These are phyloP conservation scores for Drosophila trichaetosa DNA, from an alignment of 2,888 invertebrate genomes.

Conservation along the genomic window DNA sequence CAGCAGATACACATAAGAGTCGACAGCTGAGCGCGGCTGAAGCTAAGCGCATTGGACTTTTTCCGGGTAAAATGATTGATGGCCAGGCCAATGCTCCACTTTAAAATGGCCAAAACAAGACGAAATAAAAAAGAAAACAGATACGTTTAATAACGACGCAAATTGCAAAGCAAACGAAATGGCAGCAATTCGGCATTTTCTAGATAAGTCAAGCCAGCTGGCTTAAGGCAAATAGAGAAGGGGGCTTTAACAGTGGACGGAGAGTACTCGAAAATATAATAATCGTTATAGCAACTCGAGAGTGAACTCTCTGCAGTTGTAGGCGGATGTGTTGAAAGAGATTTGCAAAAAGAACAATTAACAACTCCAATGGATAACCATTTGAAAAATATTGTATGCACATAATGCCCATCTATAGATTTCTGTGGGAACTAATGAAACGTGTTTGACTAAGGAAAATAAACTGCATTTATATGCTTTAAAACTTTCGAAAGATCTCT, in stretches of 20 bases:
- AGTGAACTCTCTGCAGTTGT: neutral
- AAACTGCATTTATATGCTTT: slow-evolving; percentile 20
- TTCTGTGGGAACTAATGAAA: slow-evolving; percentile 6
- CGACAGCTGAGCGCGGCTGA: slow-evolving; percentile 65
- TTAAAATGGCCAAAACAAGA: slow-evolving; percentile 59
- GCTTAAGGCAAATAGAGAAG: neutral
- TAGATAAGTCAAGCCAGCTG: slow-evolving; percentile 28
- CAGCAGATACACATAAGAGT: slow-evolving; percentile 67
- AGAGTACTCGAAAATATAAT: neutral
- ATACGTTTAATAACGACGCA: slow-evolving; percentile 56
- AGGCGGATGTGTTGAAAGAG: neutral
- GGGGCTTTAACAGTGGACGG: neutral
- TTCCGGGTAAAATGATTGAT: slow-evolving; percentile 69
- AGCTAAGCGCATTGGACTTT: slow-evolving; percentile 42
- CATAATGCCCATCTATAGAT: neutral
- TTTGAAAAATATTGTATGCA: neutral
- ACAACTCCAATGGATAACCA: neutral
- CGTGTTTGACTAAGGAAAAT: neutral
- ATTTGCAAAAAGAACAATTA: neutral
- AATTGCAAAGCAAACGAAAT: slow-evolving; percentile 56
- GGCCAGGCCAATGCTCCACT: slow-evolving; percentile 68
- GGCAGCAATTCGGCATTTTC: slow-evolving; percentile 35
- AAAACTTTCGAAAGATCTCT: slow-evolving; percentile 21
- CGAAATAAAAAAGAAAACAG: slow-evolving; percentile 24
- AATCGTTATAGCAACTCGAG: neutral